Base-by-base conservation (phyloP, 1,140 invertebrate genomes). In the Drosophila mauritiana region DNA sequence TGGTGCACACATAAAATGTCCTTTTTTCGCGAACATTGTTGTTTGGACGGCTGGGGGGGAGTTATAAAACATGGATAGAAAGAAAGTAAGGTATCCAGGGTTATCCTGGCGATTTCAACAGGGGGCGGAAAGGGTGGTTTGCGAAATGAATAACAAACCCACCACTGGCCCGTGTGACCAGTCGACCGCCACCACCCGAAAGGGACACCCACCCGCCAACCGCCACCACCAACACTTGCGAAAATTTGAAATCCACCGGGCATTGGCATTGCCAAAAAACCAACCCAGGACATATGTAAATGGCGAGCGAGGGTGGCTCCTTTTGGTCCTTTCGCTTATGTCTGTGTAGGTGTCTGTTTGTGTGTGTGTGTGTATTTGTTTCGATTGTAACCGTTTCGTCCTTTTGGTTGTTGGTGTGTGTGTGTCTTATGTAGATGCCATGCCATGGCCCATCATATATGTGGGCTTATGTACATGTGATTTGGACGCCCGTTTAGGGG, bases 1-100 rank as follows among this genome's bases (percentile, higher is more conserved):
- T 90, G 86, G 76, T 69, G 82, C 83, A 78, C 86, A 82, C 73
- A 81, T 83, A 85, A 90, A 90, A 86, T 90, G 86, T 90, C 86
- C 86, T 80, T 77, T 80, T 81, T 86, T 89, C 64, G 82, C 86
- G 42, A 90, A 90, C 79, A 85, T 86, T 88, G 84, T 85, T 78
- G 81, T 73, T 36, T 15, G 40, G 4, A 10, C 31, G 31, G 2
- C 37, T 39, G 8, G 40, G 4, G 17, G 11, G 42, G 11, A 11
- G 42, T 45, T 22, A 12, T 45, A 45, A 15, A 17, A 42, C 2
- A 31, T 31, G 31, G 37, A 42, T 15, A 7, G 40, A n/a, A 45
- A 45, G 42, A 20, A 45, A 20, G 42, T 8, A 45, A 51, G 45
- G 53, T 40, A 53, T 36, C 52, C 40, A n/a, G 61, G 22, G 20